phyloP scores from a whole-genome alignment of 2,888 invertebrate genomes.

The Xanthia icteritia region DNA sequence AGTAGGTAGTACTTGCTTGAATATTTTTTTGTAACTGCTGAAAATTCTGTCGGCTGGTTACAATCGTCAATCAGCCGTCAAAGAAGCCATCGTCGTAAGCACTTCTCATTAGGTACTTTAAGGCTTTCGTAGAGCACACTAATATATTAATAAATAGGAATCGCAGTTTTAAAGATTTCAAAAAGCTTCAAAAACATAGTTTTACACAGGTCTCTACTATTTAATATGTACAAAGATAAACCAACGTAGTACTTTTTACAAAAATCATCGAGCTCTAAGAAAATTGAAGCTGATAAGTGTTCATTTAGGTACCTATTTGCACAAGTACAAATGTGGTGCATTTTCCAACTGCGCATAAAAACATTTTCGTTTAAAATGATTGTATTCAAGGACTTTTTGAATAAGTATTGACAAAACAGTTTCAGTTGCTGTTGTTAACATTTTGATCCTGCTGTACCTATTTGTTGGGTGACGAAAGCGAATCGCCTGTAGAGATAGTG shows the following conservation, averaged over 20 bases:
- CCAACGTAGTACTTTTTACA: not conserved
- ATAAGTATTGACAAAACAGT: slow-evolving; percentile 37
- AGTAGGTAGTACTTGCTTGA: not conserved
- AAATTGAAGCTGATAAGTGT: slow-evolving; percentile 29
- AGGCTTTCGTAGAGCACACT: not conserved
- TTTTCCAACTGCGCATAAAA: slow-evolving; percentile 44
- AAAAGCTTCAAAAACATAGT: not conserved
- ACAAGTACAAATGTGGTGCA: slow-evolving; percentile 23
- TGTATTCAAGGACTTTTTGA: slow-evolving; percentile 47
- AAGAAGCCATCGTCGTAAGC: not conserved
- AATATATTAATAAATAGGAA: not conserved
- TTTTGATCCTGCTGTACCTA: slow-evolving; percentile 11
- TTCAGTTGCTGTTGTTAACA: slow-evolving; percentile 19
- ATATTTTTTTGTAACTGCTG: not conserved
- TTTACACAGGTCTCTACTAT: not conserved
- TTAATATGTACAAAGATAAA: not conserved
- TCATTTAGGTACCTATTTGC: slow-evolving; percentile 38
- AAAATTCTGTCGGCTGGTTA: not conserved
- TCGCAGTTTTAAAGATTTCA: not conserved
- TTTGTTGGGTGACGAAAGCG: slow-evolving; percentile 17
- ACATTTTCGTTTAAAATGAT: slow-evolving; percentile 23
- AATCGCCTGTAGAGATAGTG: not conserved
- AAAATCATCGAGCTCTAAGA: slow-evolving; percentile 26
- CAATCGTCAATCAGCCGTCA: not conserved
- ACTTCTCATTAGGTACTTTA: not conserved